Base-by-base conservation (phyloP, 1,140 invertebrate species). In the Temnothorax nylanderi region DNA sequence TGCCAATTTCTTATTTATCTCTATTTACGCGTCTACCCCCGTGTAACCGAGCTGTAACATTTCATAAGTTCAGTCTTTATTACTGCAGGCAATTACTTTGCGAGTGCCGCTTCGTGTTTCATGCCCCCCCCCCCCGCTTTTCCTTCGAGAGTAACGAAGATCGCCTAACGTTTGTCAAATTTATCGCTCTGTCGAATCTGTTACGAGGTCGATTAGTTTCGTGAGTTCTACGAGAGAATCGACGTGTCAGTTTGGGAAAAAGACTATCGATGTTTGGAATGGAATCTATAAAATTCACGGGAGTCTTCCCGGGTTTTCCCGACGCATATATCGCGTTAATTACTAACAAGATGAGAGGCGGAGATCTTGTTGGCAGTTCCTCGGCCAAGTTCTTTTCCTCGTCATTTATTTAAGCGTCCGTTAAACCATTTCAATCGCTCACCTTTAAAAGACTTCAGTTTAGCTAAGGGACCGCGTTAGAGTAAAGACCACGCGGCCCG, bases 1-100 rank as follows among this genome's bases (percentile, higher is more conserved):
- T 16, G 18, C 67, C 80, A 60, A 84, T 74, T 60, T 84, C 69
- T 84, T 60, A 84, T 84, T 84, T 75, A 84, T 62, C 80, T 60
- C 49, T 32, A 81, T 74, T 82, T 82, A 21, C 26, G 16, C 41
- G n/a, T 60, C 13, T 56, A 56, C 3, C 13, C 11, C 32, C 18
- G 11, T 21, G 16, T 41, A 64, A 77, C 8, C 75, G 7, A 64
- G 3, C 6, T 41, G 32, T 62, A 37, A 75, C 41, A 49, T 49
- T 75, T 75, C 67, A 37, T 37, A 80, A 65, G 47, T 54, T 26
- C 65, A 18, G 34, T 16, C n/a, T 51, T 80, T 51, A 60, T 41
- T 41, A 41, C 13, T 5, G 10, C 10, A 8, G 13, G 26, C 47
- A 21, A 51, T 80, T 37, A 41, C 34, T 81, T 54, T 51, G n/a